phyloP scores from a whole-genome alignment of 1,140 invertebrate genomes.

The Liolophura sinensis region DNA sequence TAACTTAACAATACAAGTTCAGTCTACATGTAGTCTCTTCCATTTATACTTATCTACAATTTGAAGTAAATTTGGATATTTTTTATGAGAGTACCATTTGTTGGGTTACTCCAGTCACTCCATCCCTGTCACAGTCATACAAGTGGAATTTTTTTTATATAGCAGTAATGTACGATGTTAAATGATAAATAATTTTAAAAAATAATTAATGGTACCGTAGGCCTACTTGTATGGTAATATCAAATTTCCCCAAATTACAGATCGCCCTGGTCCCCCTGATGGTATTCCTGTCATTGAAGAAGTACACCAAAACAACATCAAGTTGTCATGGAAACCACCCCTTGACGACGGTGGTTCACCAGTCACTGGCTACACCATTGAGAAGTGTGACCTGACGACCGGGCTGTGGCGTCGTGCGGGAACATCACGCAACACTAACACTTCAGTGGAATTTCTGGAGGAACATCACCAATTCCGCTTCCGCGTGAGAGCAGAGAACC shows the following conservation, averaged over 20 bases:
- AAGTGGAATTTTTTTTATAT: too few species aligned
- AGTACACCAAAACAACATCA: conserved; percentile 93
- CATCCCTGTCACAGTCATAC: too few species aligned
- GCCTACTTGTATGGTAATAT: too few species aligned
- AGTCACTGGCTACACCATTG: conserved; percentile 94
- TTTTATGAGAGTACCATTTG: too few species aligned
- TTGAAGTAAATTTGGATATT: too few species aligned
- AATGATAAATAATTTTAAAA: too few species aligned
- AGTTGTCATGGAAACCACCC: conserved; percentile 87
- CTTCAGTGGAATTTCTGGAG: conserved; percentile 64
- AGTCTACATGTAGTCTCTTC: too few species aligned
- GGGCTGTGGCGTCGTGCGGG: conserved; percentile 93
- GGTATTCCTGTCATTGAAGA: conserved; percentile 91
- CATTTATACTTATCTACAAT: too few species aligned
- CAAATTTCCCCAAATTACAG: conserved; percentile 53
- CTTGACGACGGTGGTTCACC: conserved; percentile 91
- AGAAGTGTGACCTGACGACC: conserved; percentile 86
- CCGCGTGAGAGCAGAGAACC: conserved; percentile 95
- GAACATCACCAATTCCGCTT: conserved; percentile 90
- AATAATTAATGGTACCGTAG: too few species aligned
- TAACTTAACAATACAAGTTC: too few species aligned
- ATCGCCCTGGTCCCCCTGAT: conserved; percentile 88
- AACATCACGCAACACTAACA: conserved; percentile 85
- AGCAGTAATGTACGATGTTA: too few species aligned
- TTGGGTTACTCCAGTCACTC: too few species aligned